Evolutionary conservation across 2,113 vertebrate genomes (phyloP), one percentile per base, ranked within the genome.

Genomic region (Corythornis madagascariensis): DNA sequence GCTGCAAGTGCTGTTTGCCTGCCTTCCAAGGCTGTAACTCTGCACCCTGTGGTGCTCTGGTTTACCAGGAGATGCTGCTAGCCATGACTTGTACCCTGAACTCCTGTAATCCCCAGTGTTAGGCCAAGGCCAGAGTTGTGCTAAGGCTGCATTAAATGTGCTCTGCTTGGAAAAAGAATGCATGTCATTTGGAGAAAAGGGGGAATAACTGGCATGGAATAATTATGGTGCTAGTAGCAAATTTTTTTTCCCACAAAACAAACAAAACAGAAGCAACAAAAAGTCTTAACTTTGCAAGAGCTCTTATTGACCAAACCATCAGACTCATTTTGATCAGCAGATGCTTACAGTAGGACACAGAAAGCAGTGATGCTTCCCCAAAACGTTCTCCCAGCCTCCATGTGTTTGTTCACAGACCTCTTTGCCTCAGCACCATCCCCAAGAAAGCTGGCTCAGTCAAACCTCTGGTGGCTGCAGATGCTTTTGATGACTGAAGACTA

Each of bases 61-160:
- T 83, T 92, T 91, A 95, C 90, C 84, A 88, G 53, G 13, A 70
- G 29, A 73, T 66, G 25, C 80, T 83, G 59, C 48, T 78, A 89
- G 56, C 64, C 86, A 33, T 22, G 50, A 52, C 8, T 83, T 71
- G 17, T 87, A 92, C 92, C 90, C 88, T 88, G 86, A 94, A 88
- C 93, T 90, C 40, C 24, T 77, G 33, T 88, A 94, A 93, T 80
- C 66, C 79, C 61, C 42, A 48, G 69, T 19, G 31, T 78, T 64
- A 91, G 64, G 78, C 87, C 83, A 88, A 88, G 90, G 83, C 24
- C 81, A 76, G 31, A 50, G 43, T 47, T 79, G 53, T 88, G 43
- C 83, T 81, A 73, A 2, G n/a, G 57, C 16, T 55, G 83, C 29
- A 48, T 59, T 77, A 94, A 91, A 88, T 8, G 66, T 42, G 19